Base-by-base conservation (phyloP, 2,888 invertebrate genomes). In the Euphydryas editha region DNA sequence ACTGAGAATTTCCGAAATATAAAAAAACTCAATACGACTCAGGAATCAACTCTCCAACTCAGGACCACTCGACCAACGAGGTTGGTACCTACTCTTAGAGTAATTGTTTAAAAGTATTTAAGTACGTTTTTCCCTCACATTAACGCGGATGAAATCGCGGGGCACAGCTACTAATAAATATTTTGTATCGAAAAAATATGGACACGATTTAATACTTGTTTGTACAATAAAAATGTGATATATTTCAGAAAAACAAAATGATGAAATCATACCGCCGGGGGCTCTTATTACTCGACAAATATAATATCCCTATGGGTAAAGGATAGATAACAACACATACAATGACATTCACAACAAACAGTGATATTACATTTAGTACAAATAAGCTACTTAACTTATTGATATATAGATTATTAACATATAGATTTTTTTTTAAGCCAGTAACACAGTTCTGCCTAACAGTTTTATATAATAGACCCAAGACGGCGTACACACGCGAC, bases 271-370 rank as follows among this genome's bases (percentile, higher is more conserved):
- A 58, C 44, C 5, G 30, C 58, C 62, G 37, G 20, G 42, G 67
- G 67, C 60, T 55, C 61, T 66, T 59, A 65, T 65, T 60, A 42
- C 59, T 63, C 44, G 21, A 57, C 62, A 69, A 66, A 69, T 66
- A 66, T 69, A 65, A 63, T 66, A 66, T 67, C 67, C 55, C 51
- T 57, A 39, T 60, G 62, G 54, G 56, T 60, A 47, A 58, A 59
- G 51, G 58, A 59, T 64, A 30, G 42, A 44, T 17, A 51, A 42
- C 47, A 49, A 57, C 17, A 39, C 15, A 51, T 58, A 21, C 37
- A 57, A 57, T 59, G 59, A 54, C 42, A 58, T 44, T 44, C n/a
- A 36, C 3, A 49, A 30, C 54, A 54, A 59, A 59, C 49, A 51
- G 15, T 24, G 13, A 13, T 51, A 51, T 51, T 15, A 51, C 15